Conservation (phyloP, 2,113 vertebrate genomes). For the Siniperca knerii region DNA sequence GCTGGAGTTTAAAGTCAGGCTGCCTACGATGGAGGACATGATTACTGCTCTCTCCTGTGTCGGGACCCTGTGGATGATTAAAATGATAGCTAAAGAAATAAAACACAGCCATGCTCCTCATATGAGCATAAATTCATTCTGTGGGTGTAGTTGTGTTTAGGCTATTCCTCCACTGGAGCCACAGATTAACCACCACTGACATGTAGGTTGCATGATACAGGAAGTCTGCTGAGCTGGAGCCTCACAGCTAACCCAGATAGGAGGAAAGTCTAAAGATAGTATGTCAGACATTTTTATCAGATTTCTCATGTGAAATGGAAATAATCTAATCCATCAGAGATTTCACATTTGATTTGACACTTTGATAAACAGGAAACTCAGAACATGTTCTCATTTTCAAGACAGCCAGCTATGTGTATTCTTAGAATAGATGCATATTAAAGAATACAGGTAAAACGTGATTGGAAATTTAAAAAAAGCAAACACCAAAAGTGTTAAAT, state of each 20-base stretch:
- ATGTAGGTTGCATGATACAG: constrained; percentile 35
- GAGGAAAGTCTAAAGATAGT: constrained; percentile 30
- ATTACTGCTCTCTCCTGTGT: constrained; percentile 43
- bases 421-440: background rate
- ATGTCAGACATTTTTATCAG: background rate
- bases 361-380: constrained; percentile 14
- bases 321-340: background rate
- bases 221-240: constrained; percentile 39
- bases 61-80: constrained; percentile 19
- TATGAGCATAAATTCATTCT: constrained; percentile 36
- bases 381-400: background rate
- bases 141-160: constrained; percentile 66
- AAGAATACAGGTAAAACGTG: background rate
- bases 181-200: constrained; percentile 46
- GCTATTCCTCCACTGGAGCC: constrained; percentile 27
- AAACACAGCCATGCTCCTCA: constrained; percentile 38
- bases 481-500: background rate
- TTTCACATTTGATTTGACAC: constrained; percentile 36
- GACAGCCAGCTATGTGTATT: background rate
- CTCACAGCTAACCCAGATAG: background rate
- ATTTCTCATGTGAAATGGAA: constrained; percentile 15
- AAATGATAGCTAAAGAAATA: constrained; percentile 36
- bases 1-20: constrained; percentile 53
- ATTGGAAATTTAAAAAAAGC: background rate
- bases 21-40: constrained; percentile 37